These are phyloP conservation scores for Tetragnatha montana DNA, from an alignment of 2,888 invertebrate genomes.

Conservation along the genomic window DNA sequence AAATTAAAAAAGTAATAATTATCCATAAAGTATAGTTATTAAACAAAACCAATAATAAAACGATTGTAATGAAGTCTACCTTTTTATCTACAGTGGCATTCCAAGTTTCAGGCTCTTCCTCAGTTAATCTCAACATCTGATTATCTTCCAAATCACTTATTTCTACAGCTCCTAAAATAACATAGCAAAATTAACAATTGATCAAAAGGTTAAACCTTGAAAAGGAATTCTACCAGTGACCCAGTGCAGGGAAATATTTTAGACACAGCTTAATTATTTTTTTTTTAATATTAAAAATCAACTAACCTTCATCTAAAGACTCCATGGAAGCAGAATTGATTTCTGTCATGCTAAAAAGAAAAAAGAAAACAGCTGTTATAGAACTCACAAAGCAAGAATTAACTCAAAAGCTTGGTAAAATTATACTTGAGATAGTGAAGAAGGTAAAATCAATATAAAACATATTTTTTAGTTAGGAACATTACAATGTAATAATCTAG, in stretches of 20 bases:
- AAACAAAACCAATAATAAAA: not conserved
- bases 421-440: no score
- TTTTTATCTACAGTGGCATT: conserved; percentile 92
- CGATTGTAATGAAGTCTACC: conserved; percentile 73
- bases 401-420: no score
- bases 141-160: conserved; percentile 86
- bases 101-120: conserved; percentile 94
- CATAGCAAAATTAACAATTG: conserved; percentile 20
- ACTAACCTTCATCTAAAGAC: conserved; percentile 75
- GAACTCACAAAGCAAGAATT: no score
- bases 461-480: no score
- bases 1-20: not conserved
- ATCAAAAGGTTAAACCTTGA: not conserved
- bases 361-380: not conserved
- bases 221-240: not conserved
- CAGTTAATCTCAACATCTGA: conserved; percentile 86
- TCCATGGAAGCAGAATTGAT: conserved; percentile 76
- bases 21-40: not conserved
- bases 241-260: not conserved
- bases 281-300: not conserved
- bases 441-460: no score
- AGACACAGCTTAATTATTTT: not conserved
- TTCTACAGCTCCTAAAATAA: conserved; percentile 71
- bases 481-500: no score
- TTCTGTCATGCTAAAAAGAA: conserved; percentile 75